A percentile compares a stretch with the other conserved stretches of the same genome.
These are phyloP conservation scores for Rhopalosiphum nymphaeae DNA, from an alignment of 2,888 invertebrate species.

Conservation along the genomic window DNA sequence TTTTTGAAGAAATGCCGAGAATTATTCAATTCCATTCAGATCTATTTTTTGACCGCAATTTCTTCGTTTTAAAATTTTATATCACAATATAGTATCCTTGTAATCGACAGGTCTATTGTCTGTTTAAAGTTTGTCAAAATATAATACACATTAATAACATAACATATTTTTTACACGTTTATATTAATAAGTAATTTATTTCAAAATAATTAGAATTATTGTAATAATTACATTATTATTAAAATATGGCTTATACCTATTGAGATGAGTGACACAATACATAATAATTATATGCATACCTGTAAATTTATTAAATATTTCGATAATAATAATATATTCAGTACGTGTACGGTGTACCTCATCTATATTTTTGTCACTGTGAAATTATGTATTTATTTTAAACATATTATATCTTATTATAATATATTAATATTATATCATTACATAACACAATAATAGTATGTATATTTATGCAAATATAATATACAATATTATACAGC, in stretches of 20 bases:
- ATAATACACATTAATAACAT: background rate
- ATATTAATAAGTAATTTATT: background rate
- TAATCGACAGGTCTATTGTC: background rate
- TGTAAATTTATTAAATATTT: background rate
- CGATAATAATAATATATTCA: background rate
- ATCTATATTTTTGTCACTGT: background rate
- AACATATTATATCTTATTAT: background rate
- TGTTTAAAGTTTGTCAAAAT: background rate
- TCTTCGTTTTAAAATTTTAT: background rate
- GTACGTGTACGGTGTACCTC: background rate
- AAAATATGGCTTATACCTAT: background rate
- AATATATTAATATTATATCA: background rate
- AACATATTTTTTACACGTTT: background rate
- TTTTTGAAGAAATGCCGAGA: background rate
- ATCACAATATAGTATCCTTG: background rate
- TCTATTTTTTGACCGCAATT: background rate
- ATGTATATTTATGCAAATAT: constrained; percentile 1
- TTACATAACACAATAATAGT: background rate
- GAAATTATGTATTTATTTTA: background rate
- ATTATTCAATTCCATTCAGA: background rate
- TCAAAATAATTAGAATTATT: background rate
- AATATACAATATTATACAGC: background rate
- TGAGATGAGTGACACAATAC: background rate
- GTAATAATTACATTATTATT: background rate
- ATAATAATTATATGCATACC: background rate